phyloP scores from a whole-genome alignment of 2,888 invertebrate species.

The Mythimna pallens region DNA sequence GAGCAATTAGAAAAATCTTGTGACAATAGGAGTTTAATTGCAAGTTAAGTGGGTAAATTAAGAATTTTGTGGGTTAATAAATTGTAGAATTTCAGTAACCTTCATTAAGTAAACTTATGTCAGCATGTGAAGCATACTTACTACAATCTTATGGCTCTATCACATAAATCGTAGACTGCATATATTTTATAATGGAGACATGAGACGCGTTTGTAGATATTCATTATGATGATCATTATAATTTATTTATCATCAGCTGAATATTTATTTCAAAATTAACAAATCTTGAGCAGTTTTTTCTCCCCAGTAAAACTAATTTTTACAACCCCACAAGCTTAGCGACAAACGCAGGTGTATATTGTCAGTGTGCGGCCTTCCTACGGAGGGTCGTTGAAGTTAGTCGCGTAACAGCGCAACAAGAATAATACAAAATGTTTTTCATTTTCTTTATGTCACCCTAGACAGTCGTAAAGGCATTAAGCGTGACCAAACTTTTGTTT shows the following conservation, averaged over 20 bases:
- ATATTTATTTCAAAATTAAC: constrained; percentile 8
- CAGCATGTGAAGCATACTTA: not conserved
- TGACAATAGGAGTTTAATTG: constrained; percentile 20
- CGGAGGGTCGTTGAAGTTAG: constrained; percentile 86
- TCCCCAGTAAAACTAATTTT: constrained; percentile 16
- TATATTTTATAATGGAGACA: not conserved
- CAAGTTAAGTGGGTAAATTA: not conserved
- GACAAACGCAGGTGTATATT: constrained; percentile 66
- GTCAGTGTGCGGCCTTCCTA: constrained; percentile 75
- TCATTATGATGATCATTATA: not conserved
- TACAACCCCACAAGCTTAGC: constrained; percentile 14
- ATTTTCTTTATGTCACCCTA: constrained; percentile 97
- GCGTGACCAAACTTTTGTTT: constrained; percentile 95
- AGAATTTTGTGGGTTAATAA: not conserved
- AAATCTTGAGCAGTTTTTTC: constrained; percentile 12
- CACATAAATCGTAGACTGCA: no score
- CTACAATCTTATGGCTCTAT: not conserved
- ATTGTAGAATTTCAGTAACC: not conserved
- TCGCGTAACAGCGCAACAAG: constrained; percentile 90
- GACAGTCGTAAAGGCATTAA: constrained; percentile 96
- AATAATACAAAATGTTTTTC: constrained; percentile 94
- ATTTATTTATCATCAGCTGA: not conserved
- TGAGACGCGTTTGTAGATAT: not conserved
- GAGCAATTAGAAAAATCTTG: constrained; percentile 8
- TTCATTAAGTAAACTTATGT: not conserved